Conservation (phyloP, 2,888 invertebrate species). For the Adineta ricciae region DNA sequence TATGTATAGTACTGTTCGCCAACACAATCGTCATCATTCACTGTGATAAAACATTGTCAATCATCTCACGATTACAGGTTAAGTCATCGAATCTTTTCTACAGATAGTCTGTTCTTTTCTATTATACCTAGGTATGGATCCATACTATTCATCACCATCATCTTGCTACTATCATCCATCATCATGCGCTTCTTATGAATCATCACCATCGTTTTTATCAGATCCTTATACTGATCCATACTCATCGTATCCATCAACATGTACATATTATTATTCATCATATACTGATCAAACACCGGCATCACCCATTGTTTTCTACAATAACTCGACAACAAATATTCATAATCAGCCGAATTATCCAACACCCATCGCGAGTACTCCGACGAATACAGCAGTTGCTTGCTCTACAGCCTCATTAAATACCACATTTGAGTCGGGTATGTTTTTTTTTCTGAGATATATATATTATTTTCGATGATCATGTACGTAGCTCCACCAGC, state of each 20-base stretch:
- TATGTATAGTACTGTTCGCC: background rate
- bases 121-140: background rate
- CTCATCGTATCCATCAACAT: background rate
- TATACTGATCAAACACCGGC: background rate
- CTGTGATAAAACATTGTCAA: no score
- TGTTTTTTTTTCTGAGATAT: no score
- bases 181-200: background rate
- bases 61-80: background rate
- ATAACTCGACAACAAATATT: background rate
- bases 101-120: background rate
- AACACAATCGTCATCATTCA: background rate
- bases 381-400: background rate
- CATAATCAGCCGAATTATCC: background rate
- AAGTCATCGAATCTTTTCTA: background rate
- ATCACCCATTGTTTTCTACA: background rate
- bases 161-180: background rate
- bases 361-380: background rate
- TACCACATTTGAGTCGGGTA: background rate
- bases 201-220: background rate
- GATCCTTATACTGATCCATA: background rate
- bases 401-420: background rate
- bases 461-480: no score
- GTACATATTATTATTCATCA: background rate
- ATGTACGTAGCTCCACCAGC: conserved; percentile 10
- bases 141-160: background rate